Conservation (phyloP, 2,113 vertebrate genomes). For the Halichoeres trimaculatus region DNA sequence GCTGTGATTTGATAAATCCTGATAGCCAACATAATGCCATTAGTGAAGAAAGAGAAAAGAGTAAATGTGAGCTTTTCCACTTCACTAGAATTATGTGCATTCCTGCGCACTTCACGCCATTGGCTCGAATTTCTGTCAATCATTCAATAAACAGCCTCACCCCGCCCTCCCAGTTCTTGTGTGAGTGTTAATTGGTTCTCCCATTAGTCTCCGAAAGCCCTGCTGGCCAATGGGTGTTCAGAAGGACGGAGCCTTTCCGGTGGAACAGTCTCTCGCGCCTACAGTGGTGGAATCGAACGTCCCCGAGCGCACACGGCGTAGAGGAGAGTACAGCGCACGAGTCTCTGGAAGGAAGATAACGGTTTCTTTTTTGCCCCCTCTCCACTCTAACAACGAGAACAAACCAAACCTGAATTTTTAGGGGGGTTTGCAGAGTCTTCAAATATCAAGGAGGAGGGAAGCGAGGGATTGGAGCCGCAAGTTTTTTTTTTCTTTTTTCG, state of each 20-base stretch:
- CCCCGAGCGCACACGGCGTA: slow-evolving; percentile 76
- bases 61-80: slow-evolving; percentile 37
- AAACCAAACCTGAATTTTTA: slow-evolving; percentile 60
- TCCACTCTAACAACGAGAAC: slow-evolving; percentile 65
- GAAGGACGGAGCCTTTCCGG: slow-evolving; percentile 66
- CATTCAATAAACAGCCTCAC: slow-evolving; percentile 12
- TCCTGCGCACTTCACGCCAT: slow-evolving; percentile 54
- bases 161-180: slow-evolving; percentile 18
- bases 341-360: slow-evolving; percentile 77
- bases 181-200: slow-evolving; percentile 61
- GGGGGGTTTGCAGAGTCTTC: slow-evolving; percentile 66
- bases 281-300: slow-evolving; percentile 81
- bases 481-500: slow-evolving; percentile 76
- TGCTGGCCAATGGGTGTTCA: slow-evolving; percentile 70
- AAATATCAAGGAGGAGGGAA: slow-evolving; percentile 75
- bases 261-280: slow-evolving; percentile 72
- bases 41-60: slow-evolving; percentile 21
- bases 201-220: slow-evolving; percentile 18
- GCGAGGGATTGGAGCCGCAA: slow-evolving; percentile 77
- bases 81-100: slow-evolving; percentile 37
- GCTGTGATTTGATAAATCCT: not conserved
- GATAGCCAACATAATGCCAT: not conserved
- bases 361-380: slow-evolving; percentile 67
- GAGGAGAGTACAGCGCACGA: slow-evolving; percentile 76
- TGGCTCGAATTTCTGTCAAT: slow-evolving; percentile 61